Evolutionary conservation across 2,113 vertebrate genomes (phyloP), one percentile per base, ranked within the genome.

Genomic region (Ictalurus punctatus): DNA sequence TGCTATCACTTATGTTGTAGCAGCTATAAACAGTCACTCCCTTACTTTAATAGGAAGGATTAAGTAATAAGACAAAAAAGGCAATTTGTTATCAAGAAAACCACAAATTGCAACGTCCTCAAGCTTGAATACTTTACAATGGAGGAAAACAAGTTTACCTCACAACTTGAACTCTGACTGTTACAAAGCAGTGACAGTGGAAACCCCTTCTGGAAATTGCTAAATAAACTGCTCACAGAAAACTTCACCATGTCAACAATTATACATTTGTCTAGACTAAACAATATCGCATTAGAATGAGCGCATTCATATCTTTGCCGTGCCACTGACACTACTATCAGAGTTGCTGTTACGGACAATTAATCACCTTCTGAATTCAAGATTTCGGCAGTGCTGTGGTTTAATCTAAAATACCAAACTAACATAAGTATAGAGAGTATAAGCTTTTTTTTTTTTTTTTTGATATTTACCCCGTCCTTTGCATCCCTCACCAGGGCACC

Each of bases 401-500:
- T 13, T 44, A 48, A 76, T 21, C 1, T 44, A 48, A 78, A 48
- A 48, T 78, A 44, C 37, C 10, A 37, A 71, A 85, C 27, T 85
- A 17, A 69, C n/a, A 67, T n/a, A 17, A 65, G 21, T n/a, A 71
- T n/a, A 37, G 13, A 7, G 21, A 85, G 4, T 76, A 69, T 6
- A 37, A 19, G 56, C 86, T 61, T 52, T 44, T 44, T 44, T 44
- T 44, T 44, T 44, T 44, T 44, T 44, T 44, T 44, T 44, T 6
- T 7, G 6, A 87, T 67, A 88, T 94, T 92, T 94, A 99, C 98
- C 96, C 98, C 98, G 0, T 99, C 98, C 94, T 99, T 99, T 94
- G 99, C 98, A 94, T 99, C 98, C 76, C 98, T 94, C 93, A 97
- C 98, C 91, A 99, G 92, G 0, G 98, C 98, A 25, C 98, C 98